phyloP scores from a whole-genome alignment of 2,888 invertebrate genomes.

The Tolmerus cingulatus region DNA sequence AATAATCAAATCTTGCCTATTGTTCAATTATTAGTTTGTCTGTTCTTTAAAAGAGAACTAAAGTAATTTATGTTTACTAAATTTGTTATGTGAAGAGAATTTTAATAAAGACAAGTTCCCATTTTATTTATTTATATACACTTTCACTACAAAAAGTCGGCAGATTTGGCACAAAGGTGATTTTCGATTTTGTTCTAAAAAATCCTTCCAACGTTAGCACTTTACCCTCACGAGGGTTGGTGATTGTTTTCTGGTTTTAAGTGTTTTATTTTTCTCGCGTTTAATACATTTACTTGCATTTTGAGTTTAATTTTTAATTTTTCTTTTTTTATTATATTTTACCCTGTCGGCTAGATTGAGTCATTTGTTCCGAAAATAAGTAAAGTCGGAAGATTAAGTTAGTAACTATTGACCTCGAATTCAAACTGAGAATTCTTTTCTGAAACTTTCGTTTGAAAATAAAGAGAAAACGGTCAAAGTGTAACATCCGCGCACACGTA shows the following conservation, averaged over 20 bases:
- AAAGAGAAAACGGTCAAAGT: neutral
- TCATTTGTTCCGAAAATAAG: neutral
- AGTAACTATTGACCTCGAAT: neutral
- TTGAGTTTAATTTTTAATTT: slow-evolving; percentile 10
- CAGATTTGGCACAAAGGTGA: slow-evolving; percentile 23
- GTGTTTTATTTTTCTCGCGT: neutral
- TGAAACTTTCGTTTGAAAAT: neutral
- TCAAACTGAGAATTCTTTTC: neutral
- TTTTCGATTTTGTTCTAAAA: neutral
- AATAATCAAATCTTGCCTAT: neutral
- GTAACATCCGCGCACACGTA: neutral
- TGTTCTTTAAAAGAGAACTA: neutral
- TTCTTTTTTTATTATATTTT: neutral
- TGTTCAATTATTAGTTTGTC: neutral
- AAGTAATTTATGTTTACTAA: neutral
- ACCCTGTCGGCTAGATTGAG: slow-evolving; percentile 48
- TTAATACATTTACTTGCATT: neutral
- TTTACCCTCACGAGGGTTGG: neutral
- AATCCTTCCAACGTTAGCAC: slow-evolving; percentile 16
- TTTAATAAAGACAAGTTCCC: neutral
- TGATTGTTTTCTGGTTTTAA: slow-evolving; percentile 2
- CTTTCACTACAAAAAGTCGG: slow-evolving; percentile 1
- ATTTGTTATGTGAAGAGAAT: neutral
- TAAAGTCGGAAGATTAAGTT: neutral
- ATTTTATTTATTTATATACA: neutral